Evolutionary conservation across 2,888 invertebrate species (phyloP), one percentile per base, ranked within the genome.

Genomic region (Melipona beecheii): DNA sequence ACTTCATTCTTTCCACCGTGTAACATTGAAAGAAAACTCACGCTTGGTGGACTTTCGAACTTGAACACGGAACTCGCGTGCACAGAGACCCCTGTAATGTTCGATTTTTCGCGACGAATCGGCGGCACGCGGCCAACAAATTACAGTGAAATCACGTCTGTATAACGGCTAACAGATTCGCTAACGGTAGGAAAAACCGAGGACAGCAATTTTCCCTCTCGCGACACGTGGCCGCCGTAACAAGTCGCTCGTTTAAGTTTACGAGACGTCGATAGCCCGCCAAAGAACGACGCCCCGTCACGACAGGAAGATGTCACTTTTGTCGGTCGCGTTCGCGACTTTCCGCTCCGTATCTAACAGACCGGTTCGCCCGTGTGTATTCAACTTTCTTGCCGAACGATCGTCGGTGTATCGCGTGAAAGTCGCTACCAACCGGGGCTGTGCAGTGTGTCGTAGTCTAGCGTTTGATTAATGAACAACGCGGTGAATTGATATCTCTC

Each of bases 271-370:
- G 65, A 81, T 71, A 79, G 36, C n/a, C 21, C 19, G 21, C 2
- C 60, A 68, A 77, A 2, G 43, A 71, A 86, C 19, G 64, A 64
- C 54, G 65, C 68, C 52, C 54, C 76, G 69, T 70, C 81, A 75
- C 81, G 79, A 72, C 77, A 79, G 77, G 79, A 85, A 75, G 85
- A 77, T 78, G 75, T 80, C 76, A 78, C 52, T 77, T 78, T 75
- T 75, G 43, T 1, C 43, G 11, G 9, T 43, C 11, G 43, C 11
- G 27, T 58, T 62, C 66, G 60, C 24, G 56, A 21, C 68, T 52
- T 68, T 56, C 50, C 50, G 62, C 58, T 58, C 21, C 31, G 50
- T 19, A 58, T 50, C 31, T 36, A 56, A 80, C 68, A 70, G 43
- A 58, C 36, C 68, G 31, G 54, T 54, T 75, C 62, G 6, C 19